phyloP scores from a whole-genome alignment of 2,888 invertebrate genomes.

The Tachystola acroxantha region DNA sequence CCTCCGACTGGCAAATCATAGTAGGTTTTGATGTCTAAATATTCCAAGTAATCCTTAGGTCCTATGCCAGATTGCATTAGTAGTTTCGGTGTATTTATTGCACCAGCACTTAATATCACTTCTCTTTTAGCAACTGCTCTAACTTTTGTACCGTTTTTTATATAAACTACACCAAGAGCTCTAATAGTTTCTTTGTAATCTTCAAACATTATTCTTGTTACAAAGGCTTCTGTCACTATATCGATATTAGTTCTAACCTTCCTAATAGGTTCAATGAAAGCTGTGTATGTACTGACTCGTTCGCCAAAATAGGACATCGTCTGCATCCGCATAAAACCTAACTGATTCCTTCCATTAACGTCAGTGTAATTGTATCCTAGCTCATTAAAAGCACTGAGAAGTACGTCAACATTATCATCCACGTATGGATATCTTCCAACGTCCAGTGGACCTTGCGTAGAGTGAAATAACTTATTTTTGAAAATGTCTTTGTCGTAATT shows the following conservation, averaged over 20 bases:
- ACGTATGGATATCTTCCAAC: slow-evolving; percentile 63
- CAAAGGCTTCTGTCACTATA: slow-evolving; percentile 57
- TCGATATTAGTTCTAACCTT: slow-evolving; percentile 53
- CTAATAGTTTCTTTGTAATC: slow-evolving; percentile 32
- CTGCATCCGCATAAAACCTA: slow-evolving; percentile 68
- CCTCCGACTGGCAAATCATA: slow-evolving; percentile 61
- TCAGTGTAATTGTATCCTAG: slow-evolving; percentile 68
- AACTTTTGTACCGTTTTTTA: slow-evolving; percentile 59
- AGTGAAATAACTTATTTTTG: slow-evolving; percentile 62
- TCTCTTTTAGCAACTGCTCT: slow-evolving; percentile 49
- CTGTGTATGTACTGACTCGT: slow-evolving; percentile 64
- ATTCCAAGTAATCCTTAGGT: slow-evolving; percentile 64
- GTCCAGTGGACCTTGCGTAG: slow-evolving; percentile 64
- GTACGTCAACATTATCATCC: slow-evolving; percentile 62
- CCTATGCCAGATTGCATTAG: slow-evolving; percentile 69
- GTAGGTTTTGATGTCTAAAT: slow-evolving; percentile 48
- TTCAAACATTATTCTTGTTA: slow-evolving; percentile 53
- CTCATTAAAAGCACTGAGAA: slow-evolving; percentile 63
- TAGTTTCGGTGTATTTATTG: slow-evolving; percentile 63
- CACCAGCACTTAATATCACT: slow-evolving; percentile 61
- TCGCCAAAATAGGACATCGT: slow-evolving; percentile 66
- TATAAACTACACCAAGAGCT: slow-evolving; percentile 52
- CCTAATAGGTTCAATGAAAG: slow-evolving; percentile 63
- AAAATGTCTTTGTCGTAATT: slow-evolving; percentile 68
- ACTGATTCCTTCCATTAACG: slow-evolving; percentile 59